phyloP scores from a whole-genome alignment of 1,140 invertebrate species.

The Drosophila kurseongensis region DNA sequence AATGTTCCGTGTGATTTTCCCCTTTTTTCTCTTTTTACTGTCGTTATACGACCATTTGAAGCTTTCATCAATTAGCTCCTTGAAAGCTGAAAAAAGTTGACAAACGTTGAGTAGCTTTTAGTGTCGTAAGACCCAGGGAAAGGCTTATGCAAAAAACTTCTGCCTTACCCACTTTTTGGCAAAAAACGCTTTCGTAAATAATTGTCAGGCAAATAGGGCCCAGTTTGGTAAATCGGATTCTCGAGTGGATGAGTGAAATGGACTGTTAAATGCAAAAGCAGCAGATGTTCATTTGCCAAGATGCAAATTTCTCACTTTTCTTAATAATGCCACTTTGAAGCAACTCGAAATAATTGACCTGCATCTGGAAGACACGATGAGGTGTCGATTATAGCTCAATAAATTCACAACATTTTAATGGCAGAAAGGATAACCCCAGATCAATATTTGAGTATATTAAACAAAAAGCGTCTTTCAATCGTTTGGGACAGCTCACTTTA shows the following conservation, averaged over 20 bases:
- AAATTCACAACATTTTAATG: constrained; percentile 1
- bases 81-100: constrained; percentile 30
- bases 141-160: constrained; percentile 61
- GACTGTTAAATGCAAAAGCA: constrained; percentile 9
- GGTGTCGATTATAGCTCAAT: not conserved
- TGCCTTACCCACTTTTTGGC: constrained; percentile 55
- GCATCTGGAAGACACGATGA: not conserved
- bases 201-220: constrained; percentile 47
- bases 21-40: constrained; percentile 2
- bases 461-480: not conserved
- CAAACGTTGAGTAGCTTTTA: constrained; percentile 71
- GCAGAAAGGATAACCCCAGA: not conserved
- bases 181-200: constrained; percentile 40
- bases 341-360: not conserved
- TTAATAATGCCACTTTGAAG: not conserved
- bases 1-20: constrained; percentile 15
- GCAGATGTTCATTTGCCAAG: constrained; percentile 6
- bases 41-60: constrained; percentile 54
- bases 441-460: constrained; percentile 12
- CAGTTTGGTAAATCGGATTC: constrained; percentile 15
- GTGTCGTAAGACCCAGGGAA: constrained; percentile 51
- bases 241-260: constrained; percentile 33
- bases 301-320: not conserved
- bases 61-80: constrained; percentile 74
- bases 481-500: not conserved